Base-by-base conservation (phyloP, 2,888 invertebrate genomes). In the Eutolmus rufibarbis region DNA sequence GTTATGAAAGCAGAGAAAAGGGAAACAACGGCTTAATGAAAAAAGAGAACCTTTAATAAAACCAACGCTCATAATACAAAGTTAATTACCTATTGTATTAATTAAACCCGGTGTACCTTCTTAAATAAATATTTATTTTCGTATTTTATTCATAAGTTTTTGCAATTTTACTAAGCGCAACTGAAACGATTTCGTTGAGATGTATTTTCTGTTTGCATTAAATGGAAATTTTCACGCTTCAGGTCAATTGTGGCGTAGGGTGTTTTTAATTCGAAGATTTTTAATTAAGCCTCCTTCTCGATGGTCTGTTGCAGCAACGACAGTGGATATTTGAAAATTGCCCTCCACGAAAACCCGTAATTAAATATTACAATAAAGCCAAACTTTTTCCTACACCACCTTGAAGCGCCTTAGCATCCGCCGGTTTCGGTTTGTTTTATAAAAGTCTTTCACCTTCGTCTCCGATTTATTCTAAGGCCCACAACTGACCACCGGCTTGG, bases 361-460 rank as follows among this genome's bases (percentile, higher is more conserved):
- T 78, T 78, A 78, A 78, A 78, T 40, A 78, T 43, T n/a, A 37
- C 19, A n/a, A 78, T 37, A 78, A 23, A 23, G 43, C 43, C 78
- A 43, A 43, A 78, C 23, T 78, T 78, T 76, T 78, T 12, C 37
- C 43, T 78, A 78, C 43, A 43, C 43, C 43, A 43, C 43, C 40
- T 78, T 19, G 19, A 19, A 16, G 43, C 78, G 43, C 43, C 23
- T n/a, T 46, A 78, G 40, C 78, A 78, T 78, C 78, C 78, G 23
- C 23, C 43, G 43, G 46, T 46, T 78, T 78, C 43, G 78, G 78
- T 56, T 51, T 81, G 51, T 81, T 81, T 81, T 81, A 81, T 34
- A 51, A 81, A 81, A 81, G 23, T 81, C 81, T 56, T 81, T 51
- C 51, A 81, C 81, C 81, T 81, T 34, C 51, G 81, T 81, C 51